A percentile compares a stretch with the other conserved stretches of the same genome.
Conservation (phyloP, 2,888 invertebrate species). For the Myopa tessellatipennis region DNA sequence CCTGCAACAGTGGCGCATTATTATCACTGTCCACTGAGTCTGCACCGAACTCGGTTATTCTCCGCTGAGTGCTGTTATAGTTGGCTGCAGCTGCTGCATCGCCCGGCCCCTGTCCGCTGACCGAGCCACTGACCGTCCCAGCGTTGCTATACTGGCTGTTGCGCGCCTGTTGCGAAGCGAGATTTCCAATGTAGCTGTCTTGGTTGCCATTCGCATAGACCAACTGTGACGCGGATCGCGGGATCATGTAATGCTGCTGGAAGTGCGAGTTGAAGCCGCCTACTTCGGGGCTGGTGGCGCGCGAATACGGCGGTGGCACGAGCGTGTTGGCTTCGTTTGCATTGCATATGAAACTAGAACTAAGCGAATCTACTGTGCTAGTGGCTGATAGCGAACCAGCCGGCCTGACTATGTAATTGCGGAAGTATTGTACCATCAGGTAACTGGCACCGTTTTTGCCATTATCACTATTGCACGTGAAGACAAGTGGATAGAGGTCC, state of each 20-base stretch:
- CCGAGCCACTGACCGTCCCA: slow-evolving; percentile 46
- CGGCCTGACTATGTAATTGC: slow-evolving; percentile 81
- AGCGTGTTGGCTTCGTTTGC: slow-evolving; percentile 87
- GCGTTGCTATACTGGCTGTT: slow-evolving; percentile 47
- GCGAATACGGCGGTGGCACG: slow-evolving; percentile 86
- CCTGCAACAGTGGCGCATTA: slow-evolving; percentile 11
- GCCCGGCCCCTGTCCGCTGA: slow-evolving; percentile 39
- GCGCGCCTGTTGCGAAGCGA: slow-evolving; percentile 48
- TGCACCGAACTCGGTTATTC: background rate
- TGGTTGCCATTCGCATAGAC: slow-evolving; percentile 65
- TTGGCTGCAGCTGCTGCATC: background rate
- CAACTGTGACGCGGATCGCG: slow-evolving; percentile 74
- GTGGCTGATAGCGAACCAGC: slow-evolving; percentile 84
- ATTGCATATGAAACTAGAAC: slow-evolving; percentile 88
- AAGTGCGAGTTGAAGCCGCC: slow-evolving; percentile 69
- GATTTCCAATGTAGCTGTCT: slow-evolving; percentile 43
- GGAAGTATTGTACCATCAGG: slow-evolving; percentile 86
- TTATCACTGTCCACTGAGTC: background rate
- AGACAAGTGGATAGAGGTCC: slow-evolving; percentile 85
- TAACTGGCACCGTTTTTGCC: slow-evolving; percentile 80
- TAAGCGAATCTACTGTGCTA: slow-evolving; percentile 87
- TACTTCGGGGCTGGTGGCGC: slow-evolving; percentile 80
- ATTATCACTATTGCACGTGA: slow-evolving; percentile 80
- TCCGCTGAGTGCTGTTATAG: slow-evolving; percentile 16
- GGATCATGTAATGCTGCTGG: slow-evolving; percentile 66